A percentile compares a stretch with the other conserved stretches of the same genome.
Conservation (phyloP, 2,797 vertebrate species). For the Lepus townsendii region DNA sequence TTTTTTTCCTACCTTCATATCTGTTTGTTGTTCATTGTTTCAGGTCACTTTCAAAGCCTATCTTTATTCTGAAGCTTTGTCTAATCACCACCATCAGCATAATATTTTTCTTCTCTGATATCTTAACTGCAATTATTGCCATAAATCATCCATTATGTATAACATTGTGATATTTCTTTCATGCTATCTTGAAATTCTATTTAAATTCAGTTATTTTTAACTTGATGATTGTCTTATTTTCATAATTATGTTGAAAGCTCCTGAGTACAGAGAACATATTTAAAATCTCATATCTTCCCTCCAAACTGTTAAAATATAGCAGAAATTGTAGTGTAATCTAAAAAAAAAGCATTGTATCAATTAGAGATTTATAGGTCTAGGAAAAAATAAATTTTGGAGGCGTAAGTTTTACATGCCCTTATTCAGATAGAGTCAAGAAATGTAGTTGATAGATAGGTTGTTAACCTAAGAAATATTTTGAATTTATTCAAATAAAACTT, state of each 20-base stretch:
- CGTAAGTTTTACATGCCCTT: background rate
- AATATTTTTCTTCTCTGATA: conserved; percentile 27
- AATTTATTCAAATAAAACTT: background rate
- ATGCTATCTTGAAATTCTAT: conserved; percentile 15
- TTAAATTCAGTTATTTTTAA: conserved; percentile 51
- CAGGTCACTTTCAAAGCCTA: conserved; percentile 9
- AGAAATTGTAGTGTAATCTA: background rate
- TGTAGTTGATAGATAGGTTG: background rate
- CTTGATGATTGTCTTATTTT: conserved; percentile 41
- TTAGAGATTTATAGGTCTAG: background rate
- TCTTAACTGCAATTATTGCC: conserved; percentile 21
- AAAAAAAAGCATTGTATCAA: background rate
- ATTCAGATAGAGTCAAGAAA: background rate
- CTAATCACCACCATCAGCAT: background rate
- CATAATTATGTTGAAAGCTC: conserved; percentile 49
- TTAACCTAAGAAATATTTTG: background rate
- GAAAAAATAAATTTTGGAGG: background rate
- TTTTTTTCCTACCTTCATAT: background rate
- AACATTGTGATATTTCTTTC: conserved; percentile 43
- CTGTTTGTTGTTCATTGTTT: background rate
- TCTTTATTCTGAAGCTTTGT: background rate
- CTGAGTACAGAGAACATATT: background rate
- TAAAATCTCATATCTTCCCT: conserved; percentile 12
- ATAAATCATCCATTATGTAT: conserved; percentile 25
- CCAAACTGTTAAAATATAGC: conserved; percentile 14